Evolutionary conservation across 53 echinoderm and acorn worm genomes (phyloP).

Genomic region (Pentamera pediparva): DNA sequence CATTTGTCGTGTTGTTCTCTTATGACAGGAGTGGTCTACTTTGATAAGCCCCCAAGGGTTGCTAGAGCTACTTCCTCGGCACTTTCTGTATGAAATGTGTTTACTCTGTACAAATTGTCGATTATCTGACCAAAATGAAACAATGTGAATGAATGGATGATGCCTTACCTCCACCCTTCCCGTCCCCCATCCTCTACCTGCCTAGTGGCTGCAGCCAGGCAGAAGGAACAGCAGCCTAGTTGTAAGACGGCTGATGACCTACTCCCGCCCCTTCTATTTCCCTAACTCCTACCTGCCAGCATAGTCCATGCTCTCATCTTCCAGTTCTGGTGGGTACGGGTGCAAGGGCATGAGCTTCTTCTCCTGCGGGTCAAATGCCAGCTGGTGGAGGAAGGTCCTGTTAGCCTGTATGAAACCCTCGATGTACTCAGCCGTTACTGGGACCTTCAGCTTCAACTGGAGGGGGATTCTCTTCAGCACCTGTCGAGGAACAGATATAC

Average conservation of each 20-base stretch:
- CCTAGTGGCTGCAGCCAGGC: neutral
- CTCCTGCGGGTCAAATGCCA: constrained; percentile 80
- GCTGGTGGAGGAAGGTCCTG: constrained; percentile 92
- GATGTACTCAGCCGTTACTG: constrained; percentile 77
- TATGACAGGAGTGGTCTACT: too few relatives aligned
- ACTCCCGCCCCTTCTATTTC: neutral
- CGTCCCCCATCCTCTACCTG: too few relatives aligned
- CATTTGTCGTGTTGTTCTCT: too few relatives aligned
- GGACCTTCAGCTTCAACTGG: constrained; percentile 68
- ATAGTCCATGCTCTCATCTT: constrained; percentile 52
- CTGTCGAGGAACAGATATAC: constrained; percentile 24
- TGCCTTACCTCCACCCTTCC: too few relatives aligned
- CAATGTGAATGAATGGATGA: too few relatives aligned
- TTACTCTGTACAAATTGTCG: too few relatives aligned
- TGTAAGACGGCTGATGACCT: neutral
- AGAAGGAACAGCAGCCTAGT: neutral
- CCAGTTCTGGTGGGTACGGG: constrained; percentile 72
- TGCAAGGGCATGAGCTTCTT: constrained; percentile 60
- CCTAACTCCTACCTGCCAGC: constrained; percentile 64
- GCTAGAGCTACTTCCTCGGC: too few relatives aligned
- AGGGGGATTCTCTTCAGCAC: constrained; percentile 65
- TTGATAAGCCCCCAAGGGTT: too few relatives aligned
- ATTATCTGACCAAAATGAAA: too few relatives aligned
- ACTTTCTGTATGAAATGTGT: too few relatives aligned
- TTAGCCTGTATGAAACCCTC: constrained; percentile 75